Evolutionary conservation across 2,113 vertebrate species (phyloP), one percentile per base, ranked within the genome.

Genomic region (Elephas maximus): DNA sequence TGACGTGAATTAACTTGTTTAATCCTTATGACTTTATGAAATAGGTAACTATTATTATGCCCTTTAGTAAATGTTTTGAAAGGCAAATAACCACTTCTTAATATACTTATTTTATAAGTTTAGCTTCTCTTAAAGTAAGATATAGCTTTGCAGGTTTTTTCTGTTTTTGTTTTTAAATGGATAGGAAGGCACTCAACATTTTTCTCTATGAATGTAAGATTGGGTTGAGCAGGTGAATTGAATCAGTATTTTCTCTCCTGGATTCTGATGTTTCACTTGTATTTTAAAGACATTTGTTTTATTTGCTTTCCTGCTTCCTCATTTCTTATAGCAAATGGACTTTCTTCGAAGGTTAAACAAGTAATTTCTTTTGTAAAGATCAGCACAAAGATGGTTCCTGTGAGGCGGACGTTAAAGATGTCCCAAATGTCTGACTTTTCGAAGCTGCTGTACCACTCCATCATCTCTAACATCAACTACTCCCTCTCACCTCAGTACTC

Each of bases 31-130:
- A 9, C 8, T 26, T 62, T 79, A 26, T 44, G 10, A 77, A 83
- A 23, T 62, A 67, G 8, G 10, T 71, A 57, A 57, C 44, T 83
- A 6, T 86, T 69, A 12, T 93, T 73, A 30, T 11, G 44, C n/a
- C 48, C 4, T 63, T 93, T 37, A 71, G 45, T 79, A 87, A 62
- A 15, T 62, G 69, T 94, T 90, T 94, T 96, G 15, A 93, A 88
- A 81, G 85, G 18, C 51, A 85, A 48, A 65, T 88, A 48, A 77
- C 69, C 57, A 57, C 83, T 63, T 80, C 30, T 60, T 92, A 65
- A 86, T 74, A 2, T 26, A 48, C 21, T 28, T 76, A 67, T 62
- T 82, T 78, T 82, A 5, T 65, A 67, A 74, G 24, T 44, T 60
- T 28, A n/a, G 60, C 3, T 48, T 84, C 17, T 88, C 45, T 77